These are phyloP conservation scores for Aporophyla nigra DNA, from an alignment of 2,888 invertebrate genomes.

Conservation along the genomic window DNA sequence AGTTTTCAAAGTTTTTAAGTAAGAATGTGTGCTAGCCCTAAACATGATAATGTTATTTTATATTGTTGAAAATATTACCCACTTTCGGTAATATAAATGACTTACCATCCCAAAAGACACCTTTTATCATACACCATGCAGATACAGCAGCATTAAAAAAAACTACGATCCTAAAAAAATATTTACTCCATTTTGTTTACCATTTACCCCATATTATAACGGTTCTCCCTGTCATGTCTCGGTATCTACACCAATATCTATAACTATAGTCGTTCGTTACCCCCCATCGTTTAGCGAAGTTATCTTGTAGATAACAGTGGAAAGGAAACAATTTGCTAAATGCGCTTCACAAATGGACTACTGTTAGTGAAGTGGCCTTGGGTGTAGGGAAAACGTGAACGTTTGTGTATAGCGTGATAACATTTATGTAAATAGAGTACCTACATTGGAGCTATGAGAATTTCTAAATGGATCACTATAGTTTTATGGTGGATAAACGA, in stretches of 20 bases:
- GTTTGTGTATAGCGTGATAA: background rate
- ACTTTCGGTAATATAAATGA: background rate
- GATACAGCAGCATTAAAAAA: background rate
- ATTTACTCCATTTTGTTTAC: slow-evolving; percentile 5
- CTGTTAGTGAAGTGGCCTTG: slow-evolving; percentile 11
- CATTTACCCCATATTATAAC: background rate
- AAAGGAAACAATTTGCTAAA: slow-evolving; percentile 53
- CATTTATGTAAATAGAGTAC: background rate
- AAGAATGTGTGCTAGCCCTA: background rate
- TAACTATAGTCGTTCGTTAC: slow-evolving; percentile 11
- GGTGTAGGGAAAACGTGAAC: background rate
- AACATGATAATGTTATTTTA: background rate
- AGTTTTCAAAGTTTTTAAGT: background rate
- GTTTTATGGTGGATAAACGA: slow-evolving; percentile 1
- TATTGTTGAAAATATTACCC: slow-evolving; percentile 4
- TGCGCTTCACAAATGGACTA: slow-evolving; percentile 26
- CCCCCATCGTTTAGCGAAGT: slow-evolving; percentile 14
- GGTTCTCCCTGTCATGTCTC: background rate
- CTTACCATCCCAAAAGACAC: background rate
- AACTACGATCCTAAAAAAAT: slow-evolving; percentile 1
- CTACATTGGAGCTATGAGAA: background rate
- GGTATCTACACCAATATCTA: slow-evolving; percentile 18
- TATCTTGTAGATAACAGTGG: slow-evolving; percentile 38
- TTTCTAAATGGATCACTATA: background rate
- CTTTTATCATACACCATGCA: background rate